phyloP scores from a whole-genome alignment of 2,888 invertebrate genomes.

The Deroplatys truncata region DNA sequence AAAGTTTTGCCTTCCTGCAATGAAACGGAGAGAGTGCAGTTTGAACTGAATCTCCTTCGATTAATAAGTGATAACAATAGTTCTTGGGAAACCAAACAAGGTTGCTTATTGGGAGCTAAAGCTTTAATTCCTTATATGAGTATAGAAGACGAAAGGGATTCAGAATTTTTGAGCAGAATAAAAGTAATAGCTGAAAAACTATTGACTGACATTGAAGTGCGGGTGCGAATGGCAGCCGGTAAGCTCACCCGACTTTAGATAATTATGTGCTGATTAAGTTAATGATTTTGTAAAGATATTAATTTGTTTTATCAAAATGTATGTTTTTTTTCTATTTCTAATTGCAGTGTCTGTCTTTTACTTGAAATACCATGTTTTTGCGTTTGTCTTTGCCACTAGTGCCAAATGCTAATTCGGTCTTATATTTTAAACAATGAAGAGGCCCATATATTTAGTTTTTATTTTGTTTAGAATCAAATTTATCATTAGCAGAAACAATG shows the following conservation, averaged over 20 bases:
- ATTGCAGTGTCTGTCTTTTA: too few species aligned
- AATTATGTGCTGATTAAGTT: neutral
- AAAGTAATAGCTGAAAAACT: constrained; percentile 37
- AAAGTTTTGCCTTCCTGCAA: constrained; percentile 29
- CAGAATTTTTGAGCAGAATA: constrained; percentile 34
- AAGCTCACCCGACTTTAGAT: constrained; percentile 4
- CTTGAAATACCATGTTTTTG: too few species aligned
- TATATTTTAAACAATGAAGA: too few species aligned
- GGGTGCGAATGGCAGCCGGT: constrained; percentile 47
- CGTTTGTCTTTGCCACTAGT: too few species aligned
- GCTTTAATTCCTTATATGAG: constrained; percentile 37
- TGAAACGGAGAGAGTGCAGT: constrained; percentile 30
- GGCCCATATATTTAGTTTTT: too few species aligned
- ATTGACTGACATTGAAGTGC: constrained; percentile 44
- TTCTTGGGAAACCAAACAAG: constrained; percentile 46
- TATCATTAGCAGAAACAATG: too few species aligned
- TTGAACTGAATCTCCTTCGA: constrained; percentile 31
- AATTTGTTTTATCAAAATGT: too few species aligned
- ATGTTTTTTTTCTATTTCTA: too few species aligned
- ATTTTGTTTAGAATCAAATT: too few species aligned
- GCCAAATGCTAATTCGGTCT: too few species aligned
- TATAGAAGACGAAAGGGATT: constrained; percentile 35
- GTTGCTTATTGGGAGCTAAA: constrained; percentile 43
- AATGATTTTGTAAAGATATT: too few species aligned
- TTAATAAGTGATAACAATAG: constrained; percentile 32